Percentiles rank a stretch among this genome's conserved stretches.
Conservation (phyloP, 2,113 vertebrate species). For the Stigmatopora nigra region DNA sequence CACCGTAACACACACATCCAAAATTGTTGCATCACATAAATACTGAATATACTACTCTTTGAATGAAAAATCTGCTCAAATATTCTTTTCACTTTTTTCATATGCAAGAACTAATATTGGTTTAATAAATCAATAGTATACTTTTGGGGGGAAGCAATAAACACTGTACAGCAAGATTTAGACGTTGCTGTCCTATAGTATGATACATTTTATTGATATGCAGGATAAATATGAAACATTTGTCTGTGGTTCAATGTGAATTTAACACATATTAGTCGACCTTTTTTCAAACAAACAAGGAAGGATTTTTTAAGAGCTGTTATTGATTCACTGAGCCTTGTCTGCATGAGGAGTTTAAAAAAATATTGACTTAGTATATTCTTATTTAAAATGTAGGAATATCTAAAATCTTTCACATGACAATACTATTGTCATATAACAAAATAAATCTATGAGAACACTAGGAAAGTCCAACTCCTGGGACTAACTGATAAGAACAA, state of each 20-base stretch:
- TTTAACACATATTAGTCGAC: not conserved
- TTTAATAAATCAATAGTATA: too few species aligned
- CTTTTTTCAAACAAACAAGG: not conserved
- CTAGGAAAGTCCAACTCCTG: slow-evolving; percentile 28
- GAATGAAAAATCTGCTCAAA: slow-evolving; percentile 54
- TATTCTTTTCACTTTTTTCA: slow-evolving; percentile 39
- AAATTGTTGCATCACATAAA: slow-evolving; percentile 17
- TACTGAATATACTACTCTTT: slow-evolving; percentile 7
- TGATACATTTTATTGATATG: not conserved
- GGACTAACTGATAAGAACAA: slow-evolving; percentile 44
- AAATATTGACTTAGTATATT: not conserved
- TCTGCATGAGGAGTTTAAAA: not conserved
- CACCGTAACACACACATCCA: slow-evolving; percentile 26
- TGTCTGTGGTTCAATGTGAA: not conserved
- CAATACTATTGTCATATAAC: slow-evolving; percentile 13
- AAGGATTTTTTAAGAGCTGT: not conserved
- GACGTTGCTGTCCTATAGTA: not conserved
- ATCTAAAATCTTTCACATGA: slow-evolving; percentile 8
- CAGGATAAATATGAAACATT: not conserved
- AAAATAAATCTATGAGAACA: slow-evolving; percentile 18
- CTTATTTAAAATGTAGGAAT: not conserved
- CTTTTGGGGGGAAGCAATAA: too few species aligned
- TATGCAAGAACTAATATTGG: slow-evolving; percentile 35
- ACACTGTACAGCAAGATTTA: not conserved
- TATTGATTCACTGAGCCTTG: not conserved